These are phyloP conservation scores for Axis porcinus DNA, from an alignment of 2,113 vertebrate species.

Conservation along the genomic window DNA sequence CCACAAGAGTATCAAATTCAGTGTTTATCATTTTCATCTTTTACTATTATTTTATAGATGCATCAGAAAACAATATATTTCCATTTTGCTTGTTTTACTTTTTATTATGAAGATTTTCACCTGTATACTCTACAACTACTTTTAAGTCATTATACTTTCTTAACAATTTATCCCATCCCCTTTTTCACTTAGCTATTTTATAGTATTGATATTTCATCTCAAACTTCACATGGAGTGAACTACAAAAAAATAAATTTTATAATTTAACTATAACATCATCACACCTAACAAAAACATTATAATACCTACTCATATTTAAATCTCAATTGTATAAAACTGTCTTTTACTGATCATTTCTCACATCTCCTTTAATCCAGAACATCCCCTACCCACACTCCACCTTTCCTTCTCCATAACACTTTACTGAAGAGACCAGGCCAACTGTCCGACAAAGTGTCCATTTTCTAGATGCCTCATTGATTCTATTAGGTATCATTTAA, in stretches of 20 bases:
- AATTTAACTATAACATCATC: neutral
- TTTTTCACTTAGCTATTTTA: neutral
- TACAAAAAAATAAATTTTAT: neutral
- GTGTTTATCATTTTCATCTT: neutral
- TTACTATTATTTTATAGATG: neutral
- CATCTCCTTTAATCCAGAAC: neutral
- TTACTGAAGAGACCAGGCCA: neutral
- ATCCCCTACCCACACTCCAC: neutral
- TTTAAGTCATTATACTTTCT: neutral
- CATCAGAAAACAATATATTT: neutral
- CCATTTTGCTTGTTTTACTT: neutral
- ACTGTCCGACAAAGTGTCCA: neutral
- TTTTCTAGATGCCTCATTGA: neutral
- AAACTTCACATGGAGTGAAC: neutral
- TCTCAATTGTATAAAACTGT: neutral
- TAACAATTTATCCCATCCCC: neutral
- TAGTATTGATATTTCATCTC: neutral
- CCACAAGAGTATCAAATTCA: neutral
- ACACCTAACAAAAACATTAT: neutral
- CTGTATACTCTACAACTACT: neutral
- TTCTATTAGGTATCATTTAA: neutral
- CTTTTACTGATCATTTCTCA: neutral
- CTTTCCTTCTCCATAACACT: neutral
- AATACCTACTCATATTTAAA: neutral
- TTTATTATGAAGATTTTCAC: neutral